Conservation (phyloP, 2,797 vertebrate species). For the Sebastiscus albofasciatus region DNA sequence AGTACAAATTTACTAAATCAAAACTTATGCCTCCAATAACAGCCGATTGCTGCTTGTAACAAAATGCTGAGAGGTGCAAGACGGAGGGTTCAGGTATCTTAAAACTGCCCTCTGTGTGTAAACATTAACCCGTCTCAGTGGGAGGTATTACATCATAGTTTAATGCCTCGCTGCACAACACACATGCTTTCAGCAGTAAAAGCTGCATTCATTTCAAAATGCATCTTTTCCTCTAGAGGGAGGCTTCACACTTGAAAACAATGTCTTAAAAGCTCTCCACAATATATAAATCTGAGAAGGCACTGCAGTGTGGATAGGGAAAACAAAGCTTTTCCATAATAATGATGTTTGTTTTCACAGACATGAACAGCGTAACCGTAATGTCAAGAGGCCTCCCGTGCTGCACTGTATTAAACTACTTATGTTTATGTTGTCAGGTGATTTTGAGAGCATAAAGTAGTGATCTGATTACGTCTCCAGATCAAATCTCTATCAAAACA, state of each 20-base stretch:
- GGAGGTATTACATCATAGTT: slow-evolving; percentile 25
- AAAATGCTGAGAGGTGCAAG: slow-evolving; percentile 2
- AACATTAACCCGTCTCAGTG: slow-evolving; percentile 55
- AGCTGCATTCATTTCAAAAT: background rate
- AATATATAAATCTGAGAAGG: no score
- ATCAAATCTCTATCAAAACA: background rate
- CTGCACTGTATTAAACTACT: background rate
- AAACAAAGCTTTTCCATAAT: background rate
- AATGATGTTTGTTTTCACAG: background rate
- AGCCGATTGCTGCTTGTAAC: slow-evolving; percentile 4
- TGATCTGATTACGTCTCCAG: background rate
- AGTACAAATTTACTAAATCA: background rate
- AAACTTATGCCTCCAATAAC: background rate
- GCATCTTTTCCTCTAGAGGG: background rate
- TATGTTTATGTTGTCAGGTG: background rate
- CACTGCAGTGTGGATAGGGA: background rate
- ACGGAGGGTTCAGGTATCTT: slow-evolving; percentile 10
- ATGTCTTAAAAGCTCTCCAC: background rate
- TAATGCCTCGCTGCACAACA: slow-evolving; percentile 20
- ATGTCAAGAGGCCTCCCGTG: background rate
- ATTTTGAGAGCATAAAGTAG: background rate
- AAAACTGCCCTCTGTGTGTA: slow-evolving; percentile 23
- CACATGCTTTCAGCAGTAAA: background rate
- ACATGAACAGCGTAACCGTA: background rate
- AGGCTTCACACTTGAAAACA: background rate